These are phyloP conservation scores for Beris chalybata DNA, from an alignment of 2,888 invertebrate species.

Conservation along the genomic window DNA sequence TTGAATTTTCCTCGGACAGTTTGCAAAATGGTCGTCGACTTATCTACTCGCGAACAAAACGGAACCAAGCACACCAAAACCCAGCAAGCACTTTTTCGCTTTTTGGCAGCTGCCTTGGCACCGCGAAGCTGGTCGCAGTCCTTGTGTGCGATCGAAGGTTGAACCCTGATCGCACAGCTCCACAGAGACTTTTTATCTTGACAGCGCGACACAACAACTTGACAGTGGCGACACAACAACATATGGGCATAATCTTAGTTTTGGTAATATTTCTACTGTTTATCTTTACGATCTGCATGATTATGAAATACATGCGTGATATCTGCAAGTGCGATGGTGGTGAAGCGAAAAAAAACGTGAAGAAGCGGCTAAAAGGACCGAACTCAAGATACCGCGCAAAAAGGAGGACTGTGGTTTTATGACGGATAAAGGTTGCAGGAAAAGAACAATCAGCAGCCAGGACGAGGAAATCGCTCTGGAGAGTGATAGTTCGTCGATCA, in stretches of 20 bases:
- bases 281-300: constrained; percentile 5
- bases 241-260: constrained; percentile 4
- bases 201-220: too few species aligned
- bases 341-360: not conserved
- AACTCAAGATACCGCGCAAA: not conserved
- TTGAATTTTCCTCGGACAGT: too few species aligned
- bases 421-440: not conserved
- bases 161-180: too few species aligned
- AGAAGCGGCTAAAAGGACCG: not conserved
- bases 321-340: constrained; percentile 4
- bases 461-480: constrained; percentile 9
- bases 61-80: too few species aligned
- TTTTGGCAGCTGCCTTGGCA: too few species aligned
- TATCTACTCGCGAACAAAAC: too few species aligned
- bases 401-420: constrained; percentile 1
- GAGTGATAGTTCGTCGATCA: constrained; percentile 2
- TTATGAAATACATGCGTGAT: constrained; percentile 19
- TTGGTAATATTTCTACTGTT: constrained; percentile 3
- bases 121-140: too few species aligned
- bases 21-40: too few species aligned
- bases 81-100: too few species aligned
- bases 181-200: too few species aligned
- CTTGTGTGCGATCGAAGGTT: too few species aligned
- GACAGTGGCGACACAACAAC: too few species aligned
- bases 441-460: not conserved